A percentile compares a stretch with the other conserved stretches of the same genome.
Conservation (phyloP, 2,797 vertebrate genomes). For the Phalloptychus januarius region DNA sequence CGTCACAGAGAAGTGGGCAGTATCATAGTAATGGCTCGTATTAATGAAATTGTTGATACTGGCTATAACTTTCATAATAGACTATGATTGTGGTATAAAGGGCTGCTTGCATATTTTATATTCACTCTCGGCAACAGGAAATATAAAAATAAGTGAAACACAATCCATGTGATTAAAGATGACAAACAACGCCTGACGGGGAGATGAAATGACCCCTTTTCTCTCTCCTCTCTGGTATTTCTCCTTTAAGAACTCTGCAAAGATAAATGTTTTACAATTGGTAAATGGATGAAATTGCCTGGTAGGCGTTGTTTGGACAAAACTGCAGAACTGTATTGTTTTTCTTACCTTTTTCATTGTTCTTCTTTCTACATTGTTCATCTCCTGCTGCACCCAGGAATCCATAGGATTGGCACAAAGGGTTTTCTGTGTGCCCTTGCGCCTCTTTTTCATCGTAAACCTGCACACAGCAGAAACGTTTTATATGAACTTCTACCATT, state of each 20-base stretch:
- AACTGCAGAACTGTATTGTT: neutral
- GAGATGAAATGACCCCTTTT: conserved; percentile 15
- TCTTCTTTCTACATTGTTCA: fast-evolving
- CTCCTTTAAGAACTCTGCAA: conserved; percentile 27
- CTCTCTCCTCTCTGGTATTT: conserved; percentile 17
- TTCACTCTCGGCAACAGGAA: conserved; percentile 53
- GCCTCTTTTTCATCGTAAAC: conserved; percentile 52
- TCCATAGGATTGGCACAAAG: conserved; percentile 70
- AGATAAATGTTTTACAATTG: conserved; percentile 15
- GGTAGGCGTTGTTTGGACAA: neutral
- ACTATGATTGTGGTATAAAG: conserved; percentile 5
- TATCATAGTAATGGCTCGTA: conserved; percentile 29
- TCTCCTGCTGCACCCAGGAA: conserved; percentile 16
- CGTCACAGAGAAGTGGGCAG: conserved; percentile 28
- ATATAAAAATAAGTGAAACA: conserved; percentile 33
- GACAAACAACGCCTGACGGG: conserved; percentile 23
- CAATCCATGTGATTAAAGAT: conserved; percentile 20
- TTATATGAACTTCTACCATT: neutral
- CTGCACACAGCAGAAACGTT: conserved; percentile 43
- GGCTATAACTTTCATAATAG: conserved; percentile 24
- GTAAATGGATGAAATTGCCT: neutral
- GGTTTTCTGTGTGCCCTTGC: fast-evolving
- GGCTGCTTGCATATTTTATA: conserved; percentile 35
- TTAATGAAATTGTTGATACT: conserved; percentile 16
- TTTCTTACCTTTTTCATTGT: conserved; percentile 2